Evolutionary conservation across 2,888 invertebrate genomes (phyloP), one percentile per base, ranked within the genome.

Genomic region (Opisthograptis luteolata): DNA sequence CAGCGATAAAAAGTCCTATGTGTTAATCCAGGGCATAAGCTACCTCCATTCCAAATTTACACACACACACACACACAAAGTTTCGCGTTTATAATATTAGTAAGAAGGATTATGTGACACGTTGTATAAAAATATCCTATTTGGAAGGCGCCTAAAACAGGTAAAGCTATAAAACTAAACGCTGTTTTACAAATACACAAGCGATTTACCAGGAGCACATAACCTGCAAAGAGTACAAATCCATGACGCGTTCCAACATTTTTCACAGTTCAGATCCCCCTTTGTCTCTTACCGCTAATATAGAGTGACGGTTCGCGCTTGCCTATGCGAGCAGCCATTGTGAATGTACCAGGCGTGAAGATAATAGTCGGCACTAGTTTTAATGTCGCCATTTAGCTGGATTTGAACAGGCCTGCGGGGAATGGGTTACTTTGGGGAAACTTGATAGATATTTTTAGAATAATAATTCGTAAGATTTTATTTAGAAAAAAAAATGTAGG

Each of bases 251-350:
- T 34, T 17, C 20, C 37, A 30, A 42, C 32, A 39, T 47, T 55
- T 39, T 59, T 57, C 57, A 55, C 57, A 55, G 62, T 49, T 35
- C 59, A 62, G 44, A 45, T 37, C 47, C 15, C 36, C 55, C 44
- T 54, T 58, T 60, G 60, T 60, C 42, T 48, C 35, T 46, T 36
- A 24, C 43, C 40, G 54, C 52, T 50, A 57, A 57, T 50, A 48
- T 31, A 43, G 54, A 53, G 50, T 48, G 59, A 47, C 53, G 43
- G 51, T 43, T 47, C 56, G 40, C 55, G 55, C 51, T 51, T 54
- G 43, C 31, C 55, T 43, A 36, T 48, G 37, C 48, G 22, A 55
- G 42, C 44, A 25, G 8, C 42, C 49, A 46, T 51, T 55, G 54
- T 49, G 35, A 46, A 13, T 9, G 22, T 28, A 44, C 32, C 37